Conservation (phyloP, 2,797 vertebrate species). For the Malacoraja senta region DNA sequence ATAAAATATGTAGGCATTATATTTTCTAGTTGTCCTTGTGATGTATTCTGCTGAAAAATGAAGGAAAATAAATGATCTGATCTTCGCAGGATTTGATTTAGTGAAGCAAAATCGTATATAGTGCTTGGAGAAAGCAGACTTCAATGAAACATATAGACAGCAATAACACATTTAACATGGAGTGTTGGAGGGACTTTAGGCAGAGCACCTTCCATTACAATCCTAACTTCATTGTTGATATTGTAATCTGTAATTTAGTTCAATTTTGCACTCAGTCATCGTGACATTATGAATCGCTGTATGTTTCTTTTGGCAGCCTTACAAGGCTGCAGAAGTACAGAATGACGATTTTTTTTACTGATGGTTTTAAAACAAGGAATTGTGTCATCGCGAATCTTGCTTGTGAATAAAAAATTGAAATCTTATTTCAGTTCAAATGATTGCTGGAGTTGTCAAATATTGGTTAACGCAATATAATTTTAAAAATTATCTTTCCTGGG, state of each 20-base stretch:
- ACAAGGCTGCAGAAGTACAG: background rate
- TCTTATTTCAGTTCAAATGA: background rate
- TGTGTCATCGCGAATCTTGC: background rate
- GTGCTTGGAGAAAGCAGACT: conserved; percentile 51
- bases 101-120: conserved; percentile 52
- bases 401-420: background rate
- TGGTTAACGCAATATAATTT: background rate
- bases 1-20: conserved; percentile 16
- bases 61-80: conserved; percentile 48
- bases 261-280: conserved; percentile 9
- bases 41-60: conserved; percentile 50
- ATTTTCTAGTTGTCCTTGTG: conserved; percentile 50
- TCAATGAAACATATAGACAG: conserved; percentile 49
- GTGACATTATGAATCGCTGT: background rate
- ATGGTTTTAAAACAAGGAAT: background rate
- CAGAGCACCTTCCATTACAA: conserved; percentile 42
- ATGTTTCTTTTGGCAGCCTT: background rate
- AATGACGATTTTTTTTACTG: background rate
- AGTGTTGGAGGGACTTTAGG: conserved; percentile 44
- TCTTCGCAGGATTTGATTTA: conserved; percentile 48
- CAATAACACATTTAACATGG: conserved; percentile 51
- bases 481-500: background rate
- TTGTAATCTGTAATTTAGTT: conserved; percentile 23
- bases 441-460: background rate
- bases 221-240: conserved; percentile 40